Percentiles rank a stretch among this genome's conserved stretches.
These are phyloP conservation scores for Ptychadena robeensis DNA, from an alignment of 2,797 vertebrate species.

Conservation along the genomic window DNA sequence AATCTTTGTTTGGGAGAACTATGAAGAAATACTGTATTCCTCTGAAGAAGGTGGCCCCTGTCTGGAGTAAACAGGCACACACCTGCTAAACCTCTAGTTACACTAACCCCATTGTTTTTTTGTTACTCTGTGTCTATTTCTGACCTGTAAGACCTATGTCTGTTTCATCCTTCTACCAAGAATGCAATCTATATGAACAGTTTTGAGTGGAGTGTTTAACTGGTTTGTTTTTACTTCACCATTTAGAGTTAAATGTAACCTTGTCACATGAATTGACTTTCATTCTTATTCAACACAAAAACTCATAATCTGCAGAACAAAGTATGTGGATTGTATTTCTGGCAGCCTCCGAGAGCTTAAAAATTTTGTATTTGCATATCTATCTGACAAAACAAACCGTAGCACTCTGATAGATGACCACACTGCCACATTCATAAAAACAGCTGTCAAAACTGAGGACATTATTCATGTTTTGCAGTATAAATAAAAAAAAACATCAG, in stretches of 20 bases:
- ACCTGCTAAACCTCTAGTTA: too few relatives aligned
- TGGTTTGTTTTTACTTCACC: neutral
- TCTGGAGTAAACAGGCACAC: too few relatives aligned
- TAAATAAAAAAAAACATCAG: constrained; percentile 45
- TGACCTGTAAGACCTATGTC: too few relatives aligned
- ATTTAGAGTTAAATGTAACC: constrained; percentile 7
- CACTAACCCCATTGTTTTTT: too few relatives aligned
- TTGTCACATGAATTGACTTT: neutral
- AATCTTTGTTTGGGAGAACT: too few relatives aligned
- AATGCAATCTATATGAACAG: too few relatives aligned
- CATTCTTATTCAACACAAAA: constrained; percentile 22
- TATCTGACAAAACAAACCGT: constrained; percentile 45
- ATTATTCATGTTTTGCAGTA: constrained; percentile 49
- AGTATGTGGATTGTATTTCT: constrained; percentile 30
- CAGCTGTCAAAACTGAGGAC: constrained; percentile 36
- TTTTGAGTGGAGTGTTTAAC: too few relatives aligned
- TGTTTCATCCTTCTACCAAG: too few relatives aligned
- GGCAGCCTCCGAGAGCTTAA: constrained; percentile 17
- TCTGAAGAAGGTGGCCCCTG: too few relatives aligned
- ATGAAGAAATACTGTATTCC: too few relatives aligned
- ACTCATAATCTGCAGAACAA: constrained; percentile 4
- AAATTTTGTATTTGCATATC: constrained; percentile 48
- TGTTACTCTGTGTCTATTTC: too few relatives aligned
- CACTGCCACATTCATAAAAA: constrained; percentile 44
- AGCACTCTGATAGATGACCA: constrained; percentile 47